These are phyloP conservation scores for Pollicipes pollicipes DNA, from an alignment of 1,140 invertebrate genomes.

Conservation along the genomic window DNA sequence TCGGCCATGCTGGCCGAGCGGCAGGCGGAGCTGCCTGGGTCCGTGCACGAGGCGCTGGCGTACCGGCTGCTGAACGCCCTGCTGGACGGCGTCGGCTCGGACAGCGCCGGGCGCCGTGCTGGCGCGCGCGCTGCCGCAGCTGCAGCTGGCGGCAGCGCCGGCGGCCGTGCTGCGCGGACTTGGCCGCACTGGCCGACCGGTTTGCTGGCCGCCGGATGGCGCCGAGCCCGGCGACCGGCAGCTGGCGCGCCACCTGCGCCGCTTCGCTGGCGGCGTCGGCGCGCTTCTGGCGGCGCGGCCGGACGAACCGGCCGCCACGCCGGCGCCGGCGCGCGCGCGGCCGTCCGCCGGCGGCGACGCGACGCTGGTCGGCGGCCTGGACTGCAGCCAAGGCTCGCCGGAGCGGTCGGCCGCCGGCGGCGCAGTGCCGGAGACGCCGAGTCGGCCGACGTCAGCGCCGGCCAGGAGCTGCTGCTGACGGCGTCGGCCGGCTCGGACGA, in stretches of 20 bases:
- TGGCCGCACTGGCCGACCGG: not conserved
- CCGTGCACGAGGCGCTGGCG: not conserved
- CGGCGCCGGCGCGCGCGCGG: too few species aligned
- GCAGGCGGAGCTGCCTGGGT: not conserved
- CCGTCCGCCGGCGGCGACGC: too few species aligned
- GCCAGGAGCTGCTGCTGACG: not conserved
- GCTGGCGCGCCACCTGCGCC: not conserved
- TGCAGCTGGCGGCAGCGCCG: not conserved
- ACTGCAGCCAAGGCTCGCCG: not conserved
- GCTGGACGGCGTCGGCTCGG: not conserved
- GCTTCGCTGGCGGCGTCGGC: not conserved
- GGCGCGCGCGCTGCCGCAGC: not conserved
- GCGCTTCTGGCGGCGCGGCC: not conserved
- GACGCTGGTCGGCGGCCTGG: not conserved
- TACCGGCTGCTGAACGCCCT: not conserved
- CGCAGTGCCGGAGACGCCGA: not conserved
- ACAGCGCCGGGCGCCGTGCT: not conserved
- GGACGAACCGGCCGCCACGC: not conserved
- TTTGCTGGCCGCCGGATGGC: too few species aligned
- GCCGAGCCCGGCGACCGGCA: not conserved
- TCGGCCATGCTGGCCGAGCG: conserved; percentile 15
- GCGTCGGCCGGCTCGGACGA: not conserved
- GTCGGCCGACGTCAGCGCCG: not conserved
- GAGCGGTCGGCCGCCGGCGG: too few species aligned
- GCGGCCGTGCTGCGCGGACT: not conserved